These are phyloP conservation scores for Typhlomys cinereus DNA, from an alignment of 2,113 vertebrate species.

Conservation along the genomic window DNA sequence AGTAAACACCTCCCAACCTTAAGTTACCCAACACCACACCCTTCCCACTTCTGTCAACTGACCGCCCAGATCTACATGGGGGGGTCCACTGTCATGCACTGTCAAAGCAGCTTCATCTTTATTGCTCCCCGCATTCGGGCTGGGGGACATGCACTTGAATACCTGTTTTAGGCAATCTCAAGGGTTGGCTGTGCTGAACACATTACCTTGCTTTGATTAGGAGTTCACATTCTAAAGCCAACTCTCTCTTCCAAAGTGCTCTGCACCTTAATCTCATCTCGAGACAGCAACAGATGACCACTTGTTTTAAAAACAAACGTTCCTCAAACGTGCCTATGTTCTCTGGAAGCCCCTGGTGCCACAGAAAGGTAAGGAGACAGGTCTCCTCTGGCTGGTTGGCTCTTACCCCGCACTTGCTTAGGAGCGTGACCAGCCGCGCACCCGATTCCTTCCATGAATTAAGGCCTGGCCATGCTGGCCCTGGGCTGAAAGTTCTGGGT, in stretches of 20 bases:
- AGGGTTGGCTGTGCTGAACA: conserved; percentile 60
- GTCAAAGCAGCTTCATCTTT: neutral
- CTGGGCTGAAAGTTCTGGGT: neutral
- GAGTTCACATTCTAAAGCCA: conserved; percentile 68
- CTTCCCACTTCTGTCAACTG: neutral
- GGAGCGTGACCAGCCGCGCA: neutral
- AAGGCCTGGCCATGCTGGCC: neutral
- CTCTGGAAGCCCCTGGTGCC: neutral
- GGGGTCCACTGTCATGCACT: neutral
- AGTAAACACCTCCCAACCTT: neutral
- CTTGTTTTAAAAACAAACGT: conserved; percentile 81
- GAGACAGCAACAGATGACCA: conserved; percentile 69
- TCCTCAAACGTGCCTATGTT: conserved; percentile 58
- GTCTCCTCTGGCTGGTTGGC: too few species aligned
- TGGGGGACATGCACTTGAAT: neutral
- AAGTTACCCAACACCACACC: neutral
- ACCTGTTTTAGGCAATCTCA: conserved; percentile 33
- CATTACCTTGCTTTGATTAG: conserved; percentile 66
- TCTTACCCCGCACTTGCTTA: neutral
- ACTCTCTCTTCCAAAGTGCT: conserved; percentile 80
- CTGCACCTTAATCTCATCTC: conserved; percentile 78
- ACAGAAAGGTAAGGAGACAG: conserved; percentile 29
- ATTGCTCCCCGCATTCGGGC: conserved; percentile 6
- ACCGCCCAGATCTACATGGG: neutral
- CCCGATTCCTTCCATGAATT: neutral